Evolutionary conservation across 2,888 invertebrate genomes (phyloP), one percentile per base, ranked within the genome.

Genomic region (Caenorhabditis plicata): DNA sequence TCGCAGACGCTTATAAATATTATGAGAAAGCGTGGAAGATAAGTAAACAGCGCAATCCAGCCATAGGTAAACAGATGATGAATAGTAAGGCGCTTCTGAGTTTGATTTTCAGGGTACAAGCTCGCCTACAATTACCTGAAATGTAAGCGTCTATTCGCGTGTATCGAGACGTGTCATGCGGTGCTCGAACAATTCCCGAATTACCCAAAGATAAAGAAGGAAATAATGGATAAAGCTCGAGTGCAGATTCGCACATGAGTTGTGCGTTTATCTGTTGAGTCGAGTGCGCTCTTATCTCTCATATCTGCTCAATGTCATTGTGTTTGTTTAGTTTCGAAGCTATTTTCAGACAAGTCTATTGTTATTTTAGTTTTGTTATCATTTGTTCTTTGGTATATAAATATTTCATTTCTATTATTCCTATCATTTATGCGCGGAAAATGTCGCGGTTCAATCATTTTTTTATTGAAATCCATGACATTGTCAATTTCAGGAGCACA

Each of bases 61-160:
- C 88, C 0, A 87, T 94, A 32, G 95, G 86, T 85, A 68, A 65
- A 51, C 5, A 15, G n/a, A 15, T 20, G 9, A 32, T 44, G 31
- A 43, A 3, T 43, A 15, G 33, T 33, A 15, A 15, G 13, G 33
- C 7, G 8, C 33, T 33, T 33, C 17, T n/a, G 4, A 32, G 23
- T 45, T 9, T 3, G 33, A 33, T 49, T 74, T 79, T 9, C 80
- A 85, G 86, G 95, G 0, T 94, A 90, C 82, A 95, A 93, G 82
- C 84, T 96, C 25, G 93, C 93, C 0, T 91, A 90, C 81, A 90
- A 90, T 71, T 88, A 90, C 75, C 87, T 95, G 83, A 96, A 95
- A 81, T 88, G 89, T 11, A 93, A 92, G 82, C 82, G 86, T 40
- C 89, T 88, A 82, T 91, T 92, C 0, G 91, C 93, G 75, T 92